Percentiles rank a stretch among this genome's conserved stretches.
Evolutionary conservation across 2,797 vertebrate genomes (phyloP).

Genomic region (Gymnothorax javanicus): DNA sequence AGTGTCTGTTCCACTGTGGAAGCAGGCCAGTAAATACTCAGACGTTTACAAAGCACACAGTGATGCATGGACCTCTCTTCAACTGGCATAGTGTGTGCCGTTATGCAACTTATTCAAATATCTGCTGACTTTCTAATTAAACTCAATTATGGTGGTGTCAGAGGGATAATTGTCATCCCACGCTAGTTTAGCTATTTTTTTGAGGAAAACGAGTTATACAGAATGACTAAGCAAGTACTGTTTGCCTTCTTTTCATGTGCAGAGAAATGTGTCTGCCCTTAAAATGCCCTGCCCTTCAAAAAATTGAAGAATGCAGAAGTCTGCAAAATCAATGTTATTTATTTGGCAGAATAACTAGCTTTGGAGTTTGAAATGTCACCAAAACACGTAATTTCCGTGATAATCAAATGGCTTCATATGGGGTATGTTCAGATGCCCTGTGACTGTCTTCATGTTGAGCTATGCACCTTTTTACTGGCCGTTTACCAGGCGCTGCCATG

Average conservation of each 20-base stretch:
- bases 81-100: neutral
- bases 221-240: neutral
- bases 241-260: neutral
- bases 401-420: neutral
- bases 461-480: too few species aligned
- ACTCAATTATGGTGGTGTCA: neutral
- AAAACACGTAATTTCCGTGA: neutral
- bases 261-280: neutral
- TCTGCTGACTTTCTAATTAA: neutral
- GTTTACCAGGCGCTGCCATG: too few species aligned
- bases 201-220: neutral
- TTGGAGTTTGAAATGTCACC: neutral
- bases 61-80: neutral
- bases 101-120: neutral
- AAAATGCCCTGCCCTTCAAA: neutral
- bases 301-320: neutral
- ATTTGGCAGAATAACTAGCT: neutral
- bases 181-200: neutral
- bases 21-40: conserved; percentile 7
- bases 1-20: neutral
- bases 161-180: neutral
- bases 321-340: neutral
- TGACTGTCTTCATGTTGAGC: neutral
- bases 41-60: neutral
- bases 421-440: neutral